Evolutionary conservation across 2,888 invertebrate species (phyloP).

Genomic region (Abscondita cerata): DNA sequence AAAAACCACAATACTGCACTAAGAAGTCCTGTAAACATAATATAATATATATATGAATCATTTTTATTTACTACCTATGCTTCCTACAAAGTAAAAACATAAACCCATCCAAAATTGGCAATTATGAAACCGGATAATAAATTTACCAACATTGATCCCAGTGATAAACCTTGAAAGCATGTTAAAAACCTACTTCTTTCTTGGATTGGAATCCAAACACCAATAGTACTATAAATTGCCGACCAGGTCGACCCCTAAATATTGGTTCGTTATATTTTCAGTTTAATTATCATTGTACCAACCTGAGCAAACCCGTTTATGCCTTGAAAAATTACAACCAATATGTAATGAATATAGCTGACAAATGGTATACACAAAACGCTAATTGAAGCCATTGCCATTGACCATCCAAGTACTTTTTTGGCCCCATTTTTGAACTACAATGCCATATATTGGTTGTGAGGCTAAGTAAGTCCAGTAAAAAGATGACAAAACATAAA

Average conservation of each 20-base stretch:
- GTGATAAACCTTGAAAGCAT: neutral
- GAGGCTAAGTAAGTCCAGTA: neutral
- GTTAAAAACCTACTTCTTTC: conserved; percentile 3
- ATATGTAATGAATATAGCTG: neutral
- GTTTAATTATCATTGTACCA: neutral
- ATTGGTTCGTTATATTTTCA: neutral
- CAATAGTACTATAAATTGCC: neutral
- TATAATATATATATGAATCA: neutral
- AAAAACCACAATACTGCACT: neutral
- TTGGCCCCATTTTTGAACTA: neutral
- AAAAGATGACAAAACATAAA: neutral
- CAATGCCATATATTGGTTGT: neutral
- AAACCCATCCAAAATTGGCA: neutral
- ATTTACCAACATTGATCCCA: neutral
- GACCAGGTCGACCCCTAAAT: neutral
- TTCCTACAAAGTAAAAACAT: neutral
- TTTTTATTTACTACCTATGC: neutral
- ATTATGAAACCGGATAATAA: neutral
- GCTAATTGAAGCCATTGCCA: neutral
- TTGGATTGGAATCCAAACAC: neutral
- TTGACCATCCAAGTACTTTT: neutral
- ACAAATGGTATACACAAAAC: neutral
- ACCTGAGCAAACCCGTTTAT: neutral
- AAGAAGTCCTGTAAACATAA: neutral
- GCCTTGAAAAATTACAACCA: neutral